Evolutionary conservation across 2,113 vertebrate genomes (phyloP).

Genomic region (Procavia capensis): DNA sequence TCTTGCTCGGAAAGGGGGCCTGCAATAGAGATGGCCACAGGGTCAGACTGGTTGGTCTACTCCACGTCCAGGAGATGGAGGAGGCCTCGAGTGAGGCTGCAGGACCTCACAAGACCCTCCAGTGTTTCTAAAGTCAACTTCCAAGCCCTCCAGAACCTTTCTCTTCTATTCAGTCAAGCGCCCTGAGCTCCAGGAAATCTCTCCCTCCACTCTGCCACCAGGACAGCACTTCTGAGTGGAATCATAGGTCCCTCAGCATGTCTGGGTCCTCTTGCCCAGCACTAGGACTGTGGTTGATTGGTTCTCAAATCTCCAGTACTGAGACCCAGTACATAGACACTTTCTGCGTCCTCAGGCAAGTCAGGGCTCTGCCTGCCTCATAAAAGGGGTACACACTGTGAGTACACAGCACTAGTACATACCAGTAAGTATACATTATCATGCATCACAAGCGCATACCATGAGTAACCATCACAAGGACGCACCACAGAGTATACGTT

Average conservation of each 20-base stretch:
- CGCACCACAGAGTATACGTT: no score
- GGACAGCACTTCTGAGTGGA: background rate
- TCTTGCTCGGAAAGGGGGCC: background rate
- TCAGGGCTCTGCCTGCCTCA: accelerated
- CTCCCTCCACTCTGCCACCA: background rate
- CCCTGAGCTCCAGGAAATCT: background rate
- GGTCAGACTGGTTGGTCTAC: background rate
- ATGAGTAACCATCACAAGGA: no score
- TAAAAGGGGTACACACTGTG: accelerated
- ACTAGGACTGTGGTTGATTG: accelerated
- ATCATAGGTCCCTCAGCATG: accelerated
- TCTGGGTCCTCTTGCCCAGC: background rate
- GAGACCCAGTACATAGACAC: background rate
- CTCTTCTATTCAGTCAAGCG: background rate
- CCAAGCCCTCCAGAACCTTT: background rate
- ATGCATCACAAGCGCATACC: no score
- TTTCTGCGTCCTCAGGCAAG: background rate
- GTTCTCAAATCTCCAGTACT: background rate
- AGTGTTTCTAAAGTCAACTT: background rate
- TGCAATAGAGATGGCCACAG: background rate
- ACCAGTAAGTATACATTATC: no score
- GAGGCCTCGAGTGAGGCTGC: no score
- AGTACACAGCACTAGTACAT: background rate
- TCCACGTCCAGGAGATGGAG: background rate
- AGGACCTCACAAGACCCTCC: background rate